phyloP scores from a whole-genome alignment of 2,113 vertebrate species.

The Catharus minimus region DNA sequence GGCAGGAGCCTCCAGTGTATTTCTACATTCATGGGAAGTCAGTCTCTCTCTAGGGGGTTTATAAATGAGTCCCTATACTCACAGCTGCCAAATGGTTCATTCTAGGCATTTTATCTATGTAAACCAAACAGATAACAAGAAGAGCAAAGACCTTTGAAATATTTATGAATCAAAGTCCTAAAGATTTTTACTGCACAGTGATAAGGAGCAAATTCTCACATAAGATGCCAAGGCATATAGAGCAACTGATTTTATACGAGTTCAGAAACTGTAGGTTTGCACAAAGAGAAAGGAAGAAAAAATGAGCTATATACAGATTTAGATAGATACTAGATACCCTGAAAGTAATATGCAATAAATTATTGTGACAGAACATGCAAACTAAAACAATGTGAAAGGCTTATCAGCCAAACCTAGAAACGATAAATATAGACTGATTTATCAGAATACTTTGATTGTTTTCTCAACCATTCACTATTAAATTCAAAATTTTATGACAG shows the following conservation, averaged over 20 bases:
- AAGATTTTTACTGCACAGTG: background rate
- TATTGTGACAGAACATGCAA: background rate
- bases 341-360: background rate
- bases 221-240: background rate
- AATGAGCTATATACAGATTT: background rate
- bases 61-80: background rate
- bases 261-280: background rate
- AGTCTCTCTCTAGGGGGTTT: background rate
- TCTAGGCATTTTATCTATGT: background rate
- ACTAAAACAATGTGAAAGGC: background rate
- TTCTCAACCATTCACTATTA: background rate
- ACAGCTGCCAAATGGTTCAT: slow-evolving; percentile 1
- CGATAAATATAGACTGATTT: background rate
- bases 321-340: background rate
- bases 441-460: background rate
- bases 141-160: slow-evolving; percentile 10
- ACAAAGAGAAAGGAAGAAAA: background rate
- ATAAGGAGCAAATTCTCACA: background rate
- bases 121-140: slow-evolving; percentile 11
- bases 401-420: background rate
- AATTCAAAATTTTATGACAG: background rate
- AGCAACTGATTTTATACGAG: background rate
- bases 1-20: background rate
- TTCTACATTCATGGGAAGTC: background rate
- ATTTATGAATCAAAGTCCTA: slow-evolving; percentile 5